Percentiles rank a stretch among this genome's conserved stretches.
These are phyloP conservation scores for Oscheius sp. DNA, from an alignment of 2,888 invertebrate genomes.

Conservation along the genomic window DNA sequence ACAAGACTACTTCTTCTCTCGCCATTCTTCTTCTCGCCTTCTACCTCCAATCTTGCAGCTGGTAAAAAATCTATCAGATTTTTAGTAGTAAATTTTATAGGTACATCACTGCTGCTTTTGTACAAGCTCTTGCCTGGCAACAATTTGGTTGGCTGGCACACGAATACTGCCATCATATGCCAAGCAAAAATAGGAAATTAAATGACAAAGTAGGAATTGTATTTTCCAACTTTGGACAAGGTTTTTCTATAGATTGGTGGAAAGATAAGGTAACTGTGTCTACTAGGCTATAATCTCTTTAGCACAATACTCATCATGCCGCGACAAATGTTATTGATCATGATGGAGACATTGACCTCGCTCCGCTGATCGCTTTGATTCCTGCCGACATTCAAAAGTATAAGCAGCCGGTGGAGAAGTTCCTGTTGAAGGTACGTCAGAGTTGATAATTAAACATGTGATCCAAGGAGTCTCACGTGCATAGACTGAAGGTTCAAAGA, in stretches of 20 bases:
- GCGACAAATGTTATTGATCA: slow-evolving; percentile 67
- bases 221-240: slow-evolving; percentile 66
- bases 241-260: slow-evolving; percentile 69
- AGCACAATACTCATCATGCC: slow-evolving; percentile 69
- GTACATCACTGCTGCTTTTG: slow-evolving; percentile 59
- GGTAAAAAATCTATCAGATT: slow-evolving; percentile 34
- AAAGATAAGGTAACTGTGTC: slow-evolving; percentile 65
- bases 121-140: slow-evolving; percentile 66
- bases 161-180: slow-evolving; percentile 68
- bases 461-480: no score
- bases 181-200: slow-evolving; percentile 51
- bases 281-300: no score
- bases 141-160: slow-evolving; percentile 68
- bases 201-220: slow-evolving; percentile 59
- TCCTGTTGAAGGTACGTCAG: slow-evolving; percentile 39
- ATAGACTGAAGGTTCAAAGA: no score
- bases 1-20: slow-evolving; percentile 52
- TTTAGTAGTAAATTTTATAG: slow-evolving; percentile 19
- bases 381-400: slow-evolving; percentile 65
- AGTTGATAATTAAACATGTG: background rate
- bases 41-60: slow-evolving; percentile 61
- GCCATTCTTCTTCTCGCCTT: slow-evolving; percentile 55
- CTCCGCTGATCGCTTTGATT: slow-evolving; percentile 67
- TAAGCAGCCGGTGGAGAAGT: slow-evolving; percentile 60
- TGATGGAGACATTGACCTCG: slow-evolving; percentile 66